Evolutionary conservation across 2,888 invertebrate species (phyloP).

Genomic region (Congeria kusceri): DNA sequence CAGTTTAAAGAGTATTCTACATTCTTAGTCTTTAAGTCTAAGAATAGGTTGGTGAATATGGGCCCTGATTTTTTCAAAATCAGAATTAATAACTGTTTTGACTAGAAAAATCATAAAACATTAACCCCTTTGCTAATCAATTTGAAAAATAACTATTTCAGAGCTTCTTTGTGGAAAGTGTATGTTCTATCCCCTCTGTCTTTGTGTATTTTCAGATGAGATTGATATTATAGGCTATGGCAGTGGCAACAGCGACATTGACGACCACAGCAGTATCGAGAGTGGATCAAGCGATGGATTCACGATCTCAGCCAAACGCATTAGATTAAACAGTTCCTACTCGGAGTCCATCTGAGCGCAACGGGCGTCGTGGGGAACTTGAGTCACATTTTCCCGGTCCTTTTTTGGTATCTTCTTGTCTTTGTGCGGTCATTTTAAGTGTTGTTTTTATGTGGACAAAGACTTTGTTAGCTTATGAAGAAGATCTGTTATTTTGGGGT

Average conservation of each 20-base stretch:
- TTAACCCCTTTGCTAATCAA: too few relatives aligned
- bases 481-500: too few relatives aligned
- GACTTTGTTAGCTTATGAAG: background rate
- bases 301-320: slow-evolving; percentile 81
- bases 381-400: slow-evolving; percentile 14
- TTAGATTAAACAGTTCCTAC: slow-evolving; percentile 69
- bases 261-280: slow-evolving; percentile 91
- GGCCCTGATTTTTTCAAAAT: too few relatives aligned
- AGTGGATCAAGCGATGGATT: slow-evolving; percentile 90
- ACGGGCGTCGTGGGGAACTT: slow-evolving; percentile 11
- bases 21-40: too few relatives aligned
- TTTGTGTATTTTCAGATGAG: slow-evolving; percentile 89
- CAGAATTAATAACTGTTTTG: too few relatives aligned
- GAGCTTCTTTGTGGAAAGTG: too few relatives aligned
- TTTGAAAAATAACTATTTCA: too few relatives aligned
- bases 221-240: slow-evolving; percentile 94
- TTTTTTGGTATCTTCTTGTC: background rate
- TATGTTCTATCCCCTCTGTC: background rate
- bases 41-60: too few relatives aligned
- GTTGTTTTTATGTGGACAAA: background rate
- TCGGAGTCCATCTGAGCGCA: slow-evolving; percentile 71
- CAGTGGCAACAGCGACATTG: slow-evolving; percentile 91
- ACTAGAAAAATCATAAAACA: too few relatives aligned
- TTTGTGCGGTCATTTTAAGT: slow-evolving; percentile 1
- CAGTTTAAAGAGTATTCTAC: too few relatives aligned